Conservation (phyloP, 1,140 invertebrate species). For the Caenorhabditis inopinata region DNA sequence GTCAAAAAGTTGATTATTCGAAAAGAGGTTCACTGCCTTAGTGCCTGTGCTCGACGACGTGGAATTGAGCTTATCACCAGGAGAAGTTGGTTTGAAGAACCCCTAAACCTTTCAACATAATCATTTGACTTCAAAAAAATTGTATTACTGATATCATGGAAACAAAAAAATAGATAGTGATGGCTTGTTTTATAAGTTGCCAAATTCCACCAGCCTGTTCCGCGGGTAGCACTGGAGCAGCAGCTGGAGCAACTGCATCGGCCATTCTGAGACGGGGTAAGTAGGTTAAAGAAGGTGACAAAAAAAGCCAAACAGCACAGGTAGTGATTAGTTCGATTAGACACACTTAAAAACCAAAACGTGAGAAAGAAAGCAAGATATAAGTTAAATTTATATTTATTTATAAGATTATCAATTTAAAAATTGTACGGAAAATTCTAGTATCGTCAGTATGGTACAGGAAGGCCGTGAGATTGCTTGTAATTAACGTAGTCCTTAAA, state of each 20-base stretch:
- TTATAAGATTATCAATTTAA: no score
- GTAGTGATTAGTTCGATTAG: neutral
- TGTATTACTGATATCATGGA: neutral
- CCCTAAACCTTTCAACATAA: neutral
- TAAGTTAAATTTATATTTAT: no score
- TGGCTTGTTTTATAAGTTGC: neutral
- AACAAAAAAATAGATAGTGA: neutral
- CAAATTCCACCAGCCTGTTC: neutral
- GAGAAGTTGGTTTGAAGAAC: neutral
- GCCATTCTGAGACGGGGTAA: neutral
- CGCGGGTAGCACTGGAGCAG: neutral
- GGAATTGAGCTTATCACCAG: neutral
- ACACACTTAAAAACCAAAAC: neutral
- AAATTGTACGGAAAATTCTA: no score
- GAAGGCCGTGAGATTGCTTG: neutral
- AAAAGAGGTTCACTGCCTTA: conserved; percentile 19
- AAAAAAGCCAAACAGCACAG: neutral
- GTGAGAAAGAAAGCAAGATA: no score
- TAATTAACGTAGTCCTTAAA: conserved; percentile 2
- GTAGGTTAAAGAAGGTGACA: neutral
- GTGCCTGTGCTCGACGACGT: neutral
- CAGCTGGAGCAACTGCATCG: conserved; percentile 11
- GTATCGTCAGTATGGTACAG: neutral
- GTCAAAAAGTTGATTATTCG: conserved; percentile 20
- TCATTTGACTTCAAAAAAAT: no score